A percentile compares a stretch with the other conserved stretches of the same genome.
Evolutionary conservation across 2,113 vertebrate species (phyloP).

Genomic region (Phrynosoma platyrhinos): DNA sequence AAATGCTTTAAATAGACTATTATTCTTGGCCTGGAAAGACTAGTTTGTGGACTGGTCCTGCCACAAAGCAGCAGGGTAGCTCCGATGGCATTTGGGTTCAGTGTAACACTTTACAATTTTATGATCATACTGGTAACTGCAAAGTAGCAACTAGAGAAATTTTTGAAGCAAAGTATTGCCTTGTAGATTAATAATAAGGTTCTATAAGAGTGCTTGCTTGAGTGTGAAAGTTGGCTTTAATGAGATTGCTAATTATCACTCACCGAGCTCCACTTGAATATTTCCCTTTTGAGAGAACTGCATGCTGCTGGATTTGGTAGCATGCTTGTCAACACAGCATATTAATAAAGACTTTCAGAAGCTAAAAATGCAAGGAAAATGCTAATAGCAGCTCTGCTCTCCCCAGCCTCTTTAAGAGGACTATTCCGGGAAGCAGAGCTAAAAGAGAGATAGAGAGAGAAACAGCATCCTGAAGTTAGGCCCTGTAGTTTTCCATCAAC

Average conservation of each 20-base stretch:
- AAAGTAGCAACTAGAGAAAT: not conserved
- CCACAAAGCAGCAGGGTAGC: not conserved
- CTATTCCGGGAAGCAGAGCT: not conserved
- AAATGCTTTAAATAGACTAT: not conserved
- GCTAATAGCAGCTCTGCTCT: not conserved
- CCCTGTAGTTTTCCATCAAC: not conserved
- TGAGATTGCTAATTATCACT: slow-evolving; percentile 1
- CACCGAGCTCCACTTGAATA: not conserved
- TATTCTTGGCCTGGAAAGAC: not conserved
- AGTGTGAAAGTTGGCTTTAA: not conserved
- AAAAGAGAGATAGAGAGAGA: not conserved
- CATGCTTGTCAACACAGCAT: not conserved
- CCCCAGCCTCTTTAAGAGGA: not conserved
- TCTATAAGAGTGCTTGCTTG: not conserved
- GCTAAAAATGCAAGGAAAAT: not conserved
- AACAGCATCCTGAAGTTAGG: not conserved
- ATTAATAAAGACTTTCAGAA: not conserved
- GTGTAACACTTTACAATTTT: not conserved
- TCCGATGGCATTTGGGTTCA: not conserved
- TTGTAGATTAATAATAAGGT: not conserved
- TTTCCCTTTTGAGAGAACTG: not conserved
- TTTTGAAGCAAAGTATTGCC: not conserved
- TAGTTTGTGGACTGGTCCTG: not conserved
- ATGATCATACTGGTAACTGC: not conserved
- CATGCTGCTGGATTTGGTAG: not conserved